Base-by-base conservation (phyloP, 2,888 invertebrate genomes). In the Heliconius hortense region DNA sequence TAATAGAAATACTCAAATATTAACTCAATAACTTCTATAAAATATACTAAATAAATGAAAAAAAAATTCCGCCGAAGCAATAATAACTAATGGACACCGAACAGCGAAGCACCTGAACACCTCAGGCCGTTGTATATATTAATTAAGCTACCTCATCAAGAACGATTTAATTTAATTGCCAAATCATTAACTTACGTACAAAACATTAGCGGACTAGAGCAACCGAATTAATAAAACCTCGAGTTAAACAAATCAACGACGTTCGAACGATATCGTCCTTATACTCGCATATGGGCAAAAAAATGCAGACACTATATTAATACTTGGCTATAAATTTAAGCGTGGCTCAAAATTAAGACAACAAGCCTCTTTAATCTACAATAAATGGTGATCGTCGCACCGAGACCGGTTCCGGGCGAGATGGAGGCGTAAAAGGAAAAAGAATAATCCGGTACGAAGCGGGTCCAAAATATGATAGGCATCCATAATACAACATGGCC, bases 331-430 rank as follows among this genome's bases (percentile, higher is more conserved):
- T 94, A 94, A 94, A 93, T 94, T 94, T 93, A 90, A 91, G 88
- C 88, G 88, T 89, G 90, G 90, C 90, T 94, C 92, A 93, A 94
- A 94, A 94, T 94, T 94, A 94, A 94, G 94, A 94, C 94, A 94
- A 94, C 94, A 94, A 93, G 91, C 89, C 93, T 93, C 91, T 94
- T 94, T 94, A 94, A 94, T 94, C 94, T 94, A 93, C 92, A 93
- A 94, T 94, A 94, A 93, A 94, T 93, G 93, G 90, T 90, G 89
- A 92, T 90, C 92, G 91, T 89, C 92, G 89, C 88, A 87, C 87
- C 82, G 85, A 89, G 91, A 94, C 93, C 93, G 93, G 93, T 93
- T 93, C 82, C 84, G 81, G 88, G 77, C 78, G 83, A 91, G 92
- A 90, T 89, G 90, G 89, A 91, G 91, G 91, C 90, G 90, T 88